A percentile compares a stretch with the other conserved stretches of the same genome.
phyloP scores from a whole-genome alignment of 2,113 vertebrate genomes.

The Willisornis vidua region DNA sequence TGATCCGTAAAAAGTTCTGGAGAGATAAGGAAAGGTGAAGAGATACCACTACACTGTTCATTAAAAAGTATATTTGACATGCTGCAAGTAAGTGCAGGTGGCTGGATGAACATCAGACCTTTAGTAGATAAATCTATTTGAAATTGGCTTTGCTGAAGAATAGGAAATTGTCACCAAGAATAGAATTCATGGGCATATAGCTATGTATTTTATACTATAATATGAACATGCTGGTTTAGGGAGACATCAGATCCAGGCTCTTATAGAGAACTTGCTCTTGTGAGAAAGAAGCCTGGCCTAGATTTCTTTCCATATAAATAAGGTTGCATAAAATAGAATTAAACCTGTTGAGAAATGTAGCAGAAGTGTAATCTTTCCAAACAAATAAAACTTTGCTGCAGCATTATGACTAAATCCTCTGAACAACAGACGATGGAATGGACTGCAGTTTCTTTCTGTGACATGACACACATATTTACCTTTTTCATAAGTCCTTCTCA shows the following conservation, averaged over 20 bases:
- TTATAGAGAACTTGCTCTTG: not conserved
- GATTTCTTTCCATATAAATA: constrained; percentile 6
- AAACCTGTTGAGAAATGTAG: not conserved
- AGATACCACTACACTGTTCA: not conserved
- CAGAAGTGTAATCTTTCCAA: not conserved
- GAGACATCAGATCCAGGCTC: not conserved
- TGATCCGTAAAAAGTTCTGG: not conserved
- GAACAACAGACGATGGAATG: not conserved
- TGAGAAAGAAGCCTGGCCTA: not conserved
- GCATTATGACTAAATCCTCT: not conserved
- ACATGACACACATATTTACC: not conserved
- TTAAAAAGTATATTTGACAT: not conserved
- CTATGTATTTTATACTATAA: not conserved
- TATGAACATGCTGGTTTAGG: not conserved
- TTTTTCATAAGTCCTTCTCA: not conserved
- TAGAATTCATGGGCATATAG: not conserved
- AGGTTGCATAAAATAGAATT: not conserved
- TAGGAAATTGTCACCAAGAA: not conserved
- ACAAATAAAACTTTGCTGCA: not conserved
- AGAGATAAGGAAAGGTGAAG: not conserved
- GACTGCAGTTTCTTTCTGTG: not conserved
- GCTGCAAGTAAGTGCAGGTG: not conserved
- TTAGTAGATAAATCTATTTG: not conserved
- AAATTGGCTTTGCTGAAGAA: not conserved
- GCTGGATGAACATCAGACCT: not conserved